Evolutionary conservation across 2,888 invertebrate genomes (phyloP).

Genomic region (Ophonus ardosiacus): DNA sequence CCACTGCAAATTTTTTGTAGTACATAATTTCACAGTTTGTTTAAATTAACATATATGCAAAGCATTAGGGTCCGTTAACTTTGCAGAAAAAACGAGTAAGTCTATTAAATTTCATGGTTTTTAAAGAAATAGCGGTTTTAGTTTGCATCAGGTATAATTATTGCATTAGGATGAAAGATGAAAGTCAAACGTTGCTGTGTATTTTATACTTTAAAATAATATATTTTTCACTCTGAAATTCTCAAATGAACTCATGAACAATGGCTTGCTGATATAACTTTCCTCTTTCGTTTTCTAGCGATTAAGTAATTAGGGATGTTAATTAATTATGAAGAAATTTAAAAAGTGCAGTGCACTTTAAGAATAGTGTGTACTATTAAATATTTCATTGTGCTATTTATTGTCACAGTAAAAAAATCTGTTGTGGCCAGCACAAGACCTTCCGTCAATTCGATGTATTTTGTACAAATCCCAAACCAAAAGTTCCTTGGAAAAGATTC

Average conservation of each 20-base stretch:
- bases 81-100: neutral
- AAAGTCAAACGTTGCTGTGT: neutral
- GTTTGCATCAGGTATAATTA: constrained; percentile 19
- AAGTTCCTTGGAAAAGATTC: too few species aligned
- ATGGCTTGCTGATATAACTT: constrained; percentile 26
- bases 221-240: constrained; percentile 6
- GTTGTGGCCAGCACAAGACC: too few species aligned
- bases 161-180: neutral
- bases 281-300: constrained; percentile 44
- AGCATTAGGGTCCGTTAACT: constrained; percentile 36
- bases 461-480: too few species aligned
- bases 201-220: neutral
- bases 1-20: too few species aligned
- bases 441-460: too few species aligned
- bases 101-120: constrained; percentile 53
- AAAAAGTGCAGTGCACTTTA: constrained; percentile 17
- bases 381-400: neutral
- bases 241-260: constrained; percentile 27
- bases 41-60: constrained; percentile 27
- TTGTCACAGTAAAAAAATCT: neutral
- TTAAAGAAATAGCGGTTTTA: constrained; percentile 55
- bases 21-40: neutral
- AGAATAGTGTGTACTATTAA: neutral
- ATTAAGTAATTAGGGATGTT: constrained; percentile 37
- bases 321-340: constrained; percentile 28